A percentile compares a stretch with the other conserved stretches of the same genome.
phyloP scores from a whole-genome alignment of 1,140 invertebrate species.

The Lepidurus couesii region DNA sequence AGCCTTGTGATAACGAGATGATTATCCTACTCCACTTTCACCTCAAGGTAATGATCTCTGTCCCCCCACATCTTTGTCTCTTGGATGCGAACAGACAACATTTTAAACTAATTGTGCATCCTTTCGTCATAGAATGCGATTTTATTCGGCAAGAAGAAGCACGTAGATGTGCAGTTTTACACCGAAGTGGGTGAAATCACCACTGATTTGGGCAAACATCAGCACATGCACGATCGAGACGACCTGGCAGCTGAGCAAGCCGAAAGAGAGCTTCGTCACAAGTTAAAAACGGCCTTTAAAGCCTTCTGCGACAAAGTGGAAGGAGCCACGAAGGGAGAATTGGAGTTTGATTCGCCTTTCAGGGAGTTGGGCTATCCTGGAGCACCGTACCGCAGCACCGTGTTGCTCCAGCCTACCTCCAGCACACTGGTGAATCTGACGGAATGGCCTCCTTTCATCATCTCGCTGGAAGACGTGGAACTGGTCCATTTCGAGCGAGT shows the following conservation, averaged over 20 bases:
- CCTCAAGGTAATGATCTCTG: slow-evolving; percentile 65
- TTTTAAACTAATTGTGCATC: slow-evolving; percentile 29
- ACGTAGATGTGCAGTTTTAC: slow-evolving; percentile 98
- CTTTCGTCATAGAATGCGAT: slow-evolving; percentile 72
- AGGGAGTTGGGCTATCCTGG: slow-evolving; percentile 95
- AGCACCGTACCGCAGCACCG: slow-evolving; percentile 93
- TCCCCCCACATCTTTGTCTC: slow-evolving; percentile 1
- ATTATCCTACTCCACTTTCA: slow-evolving; percentile 98
- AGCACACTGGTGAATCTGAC: slow-evolving; percentile 94
- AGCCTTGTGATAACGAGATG: slow-evolving; percentile 99
- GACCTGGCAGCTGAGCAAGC: slow-evolving; percentile 98
- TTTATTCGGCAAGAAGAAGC: slow-evolving; percentile 99
- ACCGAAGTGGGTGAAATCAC: slow-evolving; percentile 99
- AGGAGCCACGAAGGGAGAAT: slow-evolving; percentile 88
- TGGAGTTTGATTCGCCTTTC: slow-evolving; percentile 99
- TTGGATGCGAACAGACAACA: background rate
- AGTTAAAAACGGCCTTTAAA: slow-evolving; percentile 95
- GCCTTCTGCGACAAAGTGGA: slow-evolving; percentile 97
- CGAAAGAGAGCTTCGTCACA: slow-evolving; percentile 91
- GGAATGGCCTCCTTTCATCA: slow-evolving; percentile 99
- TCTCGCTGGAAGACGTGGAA: slow-evolving; percentile 95
- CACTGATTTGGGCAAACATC: slow-evolving; percentile 97
- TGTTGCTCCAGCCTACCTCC: slow-evolving; percentile 92
- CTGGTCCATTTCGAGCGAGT: slow-evolving; percentile 98
- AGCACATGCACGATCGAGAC: slow-evolving; percentile 98